phyloP scores from a whole-genome alignment of 2,888 invertebrate genomes.

The Chymomyza procnemis region DNA sequence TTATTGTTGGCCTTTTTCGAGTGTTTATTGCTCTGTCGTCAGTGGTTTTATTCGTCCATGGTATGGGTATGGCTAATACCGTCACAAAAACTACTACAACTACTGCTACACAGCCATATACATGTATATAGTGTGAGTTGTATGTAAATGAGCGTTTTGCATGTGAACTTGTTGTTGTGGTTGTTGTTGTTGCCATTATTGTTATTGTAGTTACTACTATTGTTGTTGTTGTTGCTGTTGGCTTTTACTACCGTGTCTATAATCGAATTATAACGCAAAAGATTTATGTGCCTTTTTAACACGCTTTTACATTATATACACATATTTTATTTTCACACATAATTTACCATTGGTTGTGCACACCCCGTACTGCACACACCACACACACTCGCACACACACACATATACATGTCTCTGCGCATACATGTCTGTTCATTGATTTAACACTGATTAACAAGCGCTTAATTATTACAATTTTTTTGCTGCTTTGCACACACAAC shows the following conservation, averaged over 20 bases:
- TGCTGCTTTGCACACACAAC: slow-evolving; percentile 36
- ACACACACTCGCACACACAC: too few relatives aligned
- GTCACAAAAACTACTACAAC: too few relatives aligned
- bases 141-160: slow-evolving; percentile 66
- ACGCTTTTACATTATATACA: slow-evolving; percentile 48
- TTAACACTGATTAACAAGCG: slow-evolving; percentile 62
- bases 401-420: not conserved
- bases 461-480: slow-evolving; percentile 54
- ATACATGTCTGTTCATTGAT: slow-evolving; percentile 48
- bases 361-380: too few relatives aligned
- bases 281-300: slow-evolving; percentile 58
- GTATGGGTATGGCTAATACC: too few relatives aligned
- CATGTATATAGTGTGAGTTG: not conserved
- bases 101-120: not conserved
- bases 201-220: slow-evolving; percentile 11
- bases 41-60: slow-evolving; percentile 39
- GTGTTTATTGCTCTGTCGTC: slow-evolving; percentile 62
- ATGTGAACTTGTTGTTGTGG: slow-evolving; percentile 45
- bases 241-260: slow-evolving; percentile 17
- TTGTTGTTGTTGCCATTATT: slow-evolving; percentile 27
- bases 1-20: slow-evolving; percentile 41
- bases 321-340: slow-evolving; percentile 31
- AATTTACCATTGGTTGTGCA: slow-evolving; percentile 24
- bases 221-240: slow-evolving; percentile 24
- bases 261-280: slow-evolving; percentile 64